These are phyloP conservation scores for Hydrotaea diabolus DNA, from an alignment of 2,888 invertebrate species.

Conservation along the genomic window DNA sequence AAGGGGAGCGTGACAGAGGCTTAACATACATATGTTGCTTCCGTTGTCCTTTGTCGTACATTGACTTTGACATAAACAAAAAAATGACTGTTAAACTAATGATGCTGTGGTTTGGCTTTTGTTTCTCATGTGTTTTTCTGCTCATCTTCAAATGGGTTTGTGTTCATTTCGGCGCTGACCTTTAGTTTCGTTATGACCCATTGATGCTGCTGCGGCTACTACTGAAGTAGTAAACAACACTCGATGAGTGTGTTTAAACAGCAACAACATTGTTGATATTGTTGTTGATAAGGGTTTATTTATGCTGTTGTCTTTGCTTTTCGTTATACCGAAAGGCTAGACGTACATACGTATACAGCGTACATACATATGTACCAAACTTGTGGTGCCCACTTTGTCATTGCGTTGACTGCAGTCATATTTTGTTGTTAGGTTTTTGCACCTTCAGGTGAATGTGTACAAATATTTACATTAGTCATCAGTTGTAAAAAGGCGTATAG, in stretches of 20 bases:
- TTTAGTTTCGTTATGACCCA: slow-evolving; percentile 57
- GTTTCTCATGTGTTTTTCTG: background rate
- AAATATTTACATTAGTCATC: slow-evolving; percentile 24
- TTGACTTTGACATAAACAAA: slow-evolving; percentile 58
- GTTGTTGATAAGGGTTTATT: background rate
- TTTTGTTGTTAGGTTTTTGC: background rate
- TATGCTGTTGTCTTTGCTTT: background rate
- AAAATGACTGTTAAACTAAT: slow-evolving; percentile 2
- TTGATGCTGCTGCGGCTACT: slow-evolving; percentile 37
- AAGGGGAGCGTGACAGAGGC: too few species aligned
- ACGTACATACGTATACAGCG: too few species aligned
- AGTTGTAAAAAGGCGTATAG: background rate
- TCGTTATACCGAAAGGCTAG: background rate
- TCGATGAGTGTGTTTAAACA: slow-evolving; percentile 2
- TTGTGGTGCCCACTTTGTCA: background rate
- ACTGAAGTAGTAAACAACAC: slow-evolving; percentile 11
- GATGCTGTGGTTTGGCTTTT: slow-evolving; percentile 17
- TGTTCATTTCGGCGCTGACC: slow-evolving; percentile 53
- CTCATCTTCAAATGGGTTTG: slow-evolving; percentile 9
- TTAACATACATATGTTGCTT: slow-evolving; percentile 56
- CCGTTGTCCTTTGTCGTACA: slow-evolving; percentile 60
- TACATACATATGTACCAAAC: too few species aligned
- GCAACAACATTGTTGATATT: slow-evolving; percentile 27
- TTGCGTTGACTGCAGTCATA: background rate
- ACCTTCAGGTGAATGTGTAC: background rate